Evolutionary conservation across 37 sponge, comb jelly and placozoan genomes (phyloP), one percentile per base, ranked within the genome.

Genomic region (Aphrocallistes beatrix): DNA sequence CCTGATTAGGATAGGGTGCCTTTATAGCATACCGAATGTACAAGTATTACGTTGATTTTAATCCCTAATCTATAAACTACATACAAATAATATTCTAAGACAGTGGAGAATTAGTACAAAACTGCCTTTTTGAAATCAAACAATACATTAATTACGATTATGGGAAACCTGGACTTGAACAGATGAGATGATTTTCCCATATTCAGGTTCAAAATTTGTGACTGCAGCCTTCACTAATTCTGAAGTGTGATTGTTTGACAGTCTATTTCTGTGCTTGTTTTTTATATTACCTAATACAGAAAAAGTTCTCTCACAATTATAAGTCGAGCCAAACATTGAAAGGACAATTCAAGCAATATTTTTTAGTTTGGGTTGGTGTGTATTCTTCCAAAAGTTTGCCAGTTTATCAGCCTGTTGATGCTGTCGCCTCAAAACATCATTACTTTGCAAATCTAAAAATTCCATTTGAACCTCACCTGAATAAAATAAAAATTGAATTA

Each of bases 241-340:
- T 3, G 75, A 60, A 25, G 75, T 60, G 75, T 60, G 75, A 32
- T 60, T 6, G 3, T 19, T 3, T 60, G 75, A 25, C 10, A 19
- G 25, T 32, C 21, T 60, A 60, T 60, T 13, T 30, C 75, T 60
- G 1, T 3, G 10, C 21, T 60, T 60, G 1, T 60, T 25, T 30
- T 60, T 28, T 60, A 19, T 30, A 25, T 19, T 28, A 60, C n/a
- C n/a, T 30, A 60, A 25, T 30, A 60, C 75, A 13, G 75, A 60
- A 60, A 60, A 60, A 32, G 75, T 60, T 60, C 3, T 13, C 34
- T 60, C 75, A 30, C 75, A 60, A 60, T 30, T 25, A 13, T 60
- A 60, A 25, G 75, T 60, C n/a, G 75, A 60, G 25, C 75, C 75
- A 60, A 60, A 60, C 75, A 60, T 60, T 60, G 75, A 60, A 19